Percentiles rank a stretch among this genome's conserved stretches.
Evolutionary conservation across 2,113 vertebrate genomes (phyloP).

Genomic region (Hylia prasina): DNA sequence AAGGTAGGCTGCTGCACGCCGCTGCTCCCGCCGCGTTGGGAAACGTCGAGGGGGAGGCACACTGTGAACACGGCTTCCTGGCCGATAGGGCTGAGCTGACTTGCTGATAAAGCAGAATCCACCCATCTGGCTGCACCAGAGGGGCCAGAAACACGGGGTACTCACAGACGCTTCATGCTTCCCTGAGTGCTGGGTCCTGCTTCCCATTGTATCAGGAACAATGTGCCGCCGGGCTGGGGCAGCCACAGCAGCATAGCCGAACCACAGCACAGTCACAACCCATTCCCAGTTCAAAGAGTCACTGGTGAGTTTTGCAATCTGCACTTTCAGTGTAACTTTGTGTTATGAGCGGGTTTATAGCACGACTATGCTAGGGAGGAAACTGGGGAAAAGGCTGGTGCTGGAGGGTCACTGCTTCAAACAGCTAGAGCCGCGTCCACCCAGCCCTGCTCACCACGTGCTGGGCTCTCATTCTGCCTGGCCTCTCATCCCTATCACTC

Average conservation of each 20-base stretch:
- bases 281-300: background rate
- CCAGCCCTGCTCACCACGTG: background rate
- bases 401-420: background rate
- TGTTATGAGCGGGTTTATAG: background rate
- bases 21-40: background rate
- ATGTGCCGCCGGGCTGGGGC: background rate
- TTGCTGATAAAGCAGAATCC: slow-evolving; percentile 64
- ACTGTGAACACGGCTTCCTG: slow-evolving; percentile 40
- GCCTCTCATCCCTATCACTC: background rate
- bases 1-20: slow-evolving; percentile 18
- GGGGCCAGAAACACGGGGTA: background rate
- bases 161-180: background rate
- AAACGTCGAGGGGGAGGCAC: slow-evolving; percentile 38
- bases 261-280: background rate
- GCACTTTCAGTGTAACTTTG: background rate
- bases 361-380: background rate
- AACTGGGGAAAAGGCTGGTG: slow-evolving; percentile 6
- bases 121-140: slow-evolving; percentile 34
- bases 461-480: background rate
- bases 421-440: rapidly evolving
- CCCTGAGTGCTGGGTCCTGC: background rate
- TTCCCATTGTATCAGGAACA: rapidly evolving
- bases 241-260: background rate
- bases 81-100: slow-evolving; percentile 47
- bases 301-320: slow-evolving; percentile 50